Evolutionary conservation across 1,140 invertebrate genomes (phyloP).

Genomic region (Cardiocondyla obscurior): DNA sequence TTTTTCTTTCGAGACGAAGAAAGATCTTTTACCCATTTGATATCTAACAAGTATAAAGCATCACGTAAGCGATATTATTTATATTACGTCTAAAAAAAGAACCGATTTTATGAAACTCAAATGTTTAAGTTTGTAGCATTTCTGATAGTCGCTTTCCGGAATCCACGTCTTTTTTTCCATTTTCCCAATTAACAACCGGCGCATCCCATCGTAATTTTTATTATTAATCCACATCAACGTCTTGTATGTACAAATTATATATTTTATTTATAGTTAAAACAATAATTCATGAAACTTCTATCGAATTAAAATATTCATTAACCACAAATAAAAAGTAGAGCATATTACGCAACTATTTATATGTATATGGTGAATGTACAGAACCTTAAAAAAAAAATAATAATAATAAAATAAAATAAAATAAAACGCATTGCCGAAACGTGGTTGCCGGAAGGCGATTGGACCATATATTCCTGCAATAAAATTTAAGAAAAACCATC

Average conservation of each 20-base stretch:
- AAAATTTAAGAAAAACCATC: conserved; percentile 70
- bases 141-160: conserved; percentile 64
- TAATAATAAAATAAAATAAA: too few relatives aligned
- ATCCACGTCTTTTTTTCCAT: conserved; percentile 47
- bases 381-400: conserved; percentile 35
- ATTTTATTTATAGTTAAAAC: conserved; percentile 3
- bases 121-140: conserved; percentile 28
- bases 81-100: conserved; percentile 64
- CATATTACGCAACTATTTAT: not conserved
- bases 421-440: conserved; percentile 19
- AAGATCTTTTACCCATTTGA: conserved; percentile 62
- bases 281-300: not conserved
- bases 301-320: conserved; percentile 7
- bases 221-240: conserved; percentile 1
- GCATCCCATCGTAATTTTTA: conserved; percentile 3
- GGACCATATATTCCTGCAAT: conserved; percentile 59
- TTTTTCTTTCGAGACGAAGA: conserved; percentile 42
- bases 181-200: not conserved
- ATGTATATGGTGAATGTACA: not conserved
- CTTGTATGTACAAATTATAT: conserved; percentile 28
- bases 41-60: conserved; percentile 67
- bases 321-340: not conserved
- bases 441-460: conserved; percentile 68
- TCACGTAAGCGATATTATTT: conserved; percentile 71
- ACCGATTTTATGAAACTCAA: conserved; percentile 25